phyloP scores from a whole-genome alignment of 2,797 vertebrate genomes.

The Cryptoblepharus egeriae region DNA sequence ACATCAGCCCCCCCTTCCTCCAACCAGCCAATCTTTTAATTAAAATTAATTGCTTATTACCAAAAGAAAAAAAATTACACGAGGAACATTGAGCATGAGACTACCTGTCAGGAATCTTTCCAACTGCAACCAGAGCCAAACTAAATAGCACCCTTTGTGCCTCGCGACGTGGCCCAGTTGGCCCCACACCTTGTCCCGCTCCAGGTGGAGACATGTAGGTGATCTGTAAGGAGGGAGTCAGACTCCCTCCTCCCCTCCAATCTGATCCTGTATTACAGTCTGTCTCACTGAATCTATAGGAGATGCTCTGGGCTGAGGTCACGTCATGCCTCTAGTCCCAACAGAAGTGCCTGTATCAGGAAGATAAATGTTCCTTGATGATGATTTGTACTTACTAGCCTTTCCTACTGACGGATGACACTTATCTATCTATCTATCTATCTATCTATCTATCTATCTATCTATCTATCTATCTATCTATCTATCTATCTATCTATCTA shows the following conservation, averaged over 20 bases:
- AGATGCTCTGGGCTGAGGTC: background rate
- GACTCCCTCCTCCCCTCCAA: too few species aligned
- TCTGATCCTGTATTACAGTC: background rate
- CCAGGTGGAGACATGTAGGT: background rate
- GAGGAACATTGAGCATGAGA: background rate
- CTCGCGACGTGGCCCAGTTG: background rate
- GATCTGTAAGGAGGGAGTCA: too few species aligned
- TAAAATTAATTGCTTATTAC: conserved; percentile 29
- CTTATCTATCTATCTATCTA: too few species aligned
- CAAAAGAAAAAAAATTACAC: background rate
- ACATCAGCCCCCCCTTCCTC: background rate
- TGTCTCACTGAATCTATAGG: background rate
- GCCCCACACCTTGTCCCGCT: background rate
- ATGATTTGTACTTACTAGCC: background rate
- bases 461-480: too few species aligned
- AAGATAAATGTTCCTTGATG: background rate
- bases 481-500: too few species aligned
- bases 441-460: too few species aligned
- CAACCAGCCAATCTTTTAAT: background rate
- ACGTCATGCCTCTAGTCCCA: background rate
- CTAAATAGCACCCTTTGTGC: background rate
- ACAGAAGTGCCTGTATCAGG: too few species aligned
- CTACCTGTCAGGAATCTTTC: conserved; percentile 10
- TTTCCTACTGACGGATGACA: too few species aligned
- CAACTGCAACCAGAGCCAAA: conserved; percentile 2